Evolutionary conservation across 2,797 vertebrate species (phyloP).

Genomic region (Vireo griseus): DNA sequence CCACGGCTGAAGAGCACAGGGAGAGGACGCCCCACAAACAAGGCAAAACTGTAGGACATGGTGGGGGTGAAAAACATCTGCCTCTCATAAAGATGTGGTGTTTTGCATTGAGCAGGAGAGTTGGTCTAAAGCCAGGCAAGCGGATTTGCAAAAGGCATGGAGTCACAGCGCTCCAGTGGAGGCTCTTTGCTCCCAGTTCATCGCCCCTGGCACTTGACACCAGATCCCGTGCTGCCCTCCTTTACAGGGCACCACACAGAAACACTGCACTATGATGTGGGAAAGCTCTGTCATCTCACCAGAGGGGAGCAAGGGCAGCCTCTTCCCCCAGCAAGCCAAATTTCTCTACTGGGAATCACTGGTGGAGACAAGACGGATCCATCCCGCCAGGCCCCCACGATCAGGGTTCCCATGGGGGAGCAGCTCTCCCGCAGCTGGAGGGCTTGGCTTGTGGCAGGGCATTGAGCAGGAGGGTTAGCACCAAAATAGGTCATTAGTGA

Average conservation of each 20-base stretch:
- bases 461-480: background rate
- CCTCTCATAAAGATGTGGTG: background rate
- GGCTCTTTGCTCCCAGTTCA: background rate
- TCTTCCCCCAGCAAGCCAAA: background rate
- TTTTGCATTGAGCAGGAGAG: background rate
- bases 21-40: background rate
- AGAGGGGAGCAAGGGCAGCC: background rate
- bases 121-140: background rate
- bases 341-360: background rate
- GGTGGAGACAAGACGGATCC: fast-evolving
- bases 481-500: constrained; percentile 15
- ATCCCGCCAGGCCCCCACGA: fast-evolving
- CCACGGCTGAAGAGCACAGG: fast-evolving
- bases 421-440: background rate
- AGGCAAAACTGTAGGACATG: background rate
- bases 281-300: background rate
- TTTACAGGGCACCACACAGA: background rate
- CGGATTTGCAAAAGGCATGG: background rate
- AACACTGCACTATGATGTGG: fast-evolving
- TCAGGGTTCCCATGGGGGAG: background rate
- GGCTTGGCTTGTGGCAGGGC: background rate
- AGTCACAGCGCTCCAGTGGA: fast-evolving
- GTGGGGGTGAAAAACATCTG: background rate
- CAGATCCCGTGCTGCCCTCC: background rate
- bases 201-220: background rate